These are phyloP conservation scores for Sinosuthora webbiana DNA, from an alignment of 2,113 vertebrate species.

Conservation along the genomic window DNA sequence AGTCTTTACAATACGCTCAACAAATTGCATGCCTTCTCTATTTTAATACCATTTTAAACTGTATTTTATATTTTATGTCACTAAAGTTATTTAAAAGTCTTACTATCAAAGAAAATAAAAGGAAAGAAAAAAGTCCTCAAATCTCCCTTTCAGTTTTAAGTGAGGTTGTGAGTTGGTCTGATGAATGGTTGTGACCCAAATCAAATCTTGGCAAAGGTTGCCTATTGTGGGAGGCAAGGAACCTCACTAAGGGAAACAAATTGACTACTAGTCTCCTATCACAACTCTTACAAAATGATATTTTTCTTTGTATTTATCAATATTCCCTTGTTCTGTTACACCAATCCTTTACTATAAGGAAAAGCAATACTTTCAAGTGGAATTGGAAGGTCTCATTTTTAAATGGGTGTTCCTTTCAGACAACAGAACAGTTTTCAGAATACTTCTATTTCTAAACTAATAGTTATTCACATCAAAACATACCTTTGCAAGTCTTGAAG, in stretches of 20 bases:
- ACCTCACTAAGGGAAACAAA: not conserved
- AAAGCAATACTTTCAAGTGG: not conserved
- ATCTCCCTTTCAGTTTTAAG: not conserved
- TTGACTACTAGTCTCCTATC: not conserved
- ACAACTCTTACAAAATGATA: not conserved
- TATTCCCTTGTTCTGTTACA: not conserved
- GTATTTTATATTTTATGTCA: not conserved
- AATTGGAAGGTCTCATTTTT: not conserved
- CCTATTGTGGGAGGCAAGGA: not conserved
- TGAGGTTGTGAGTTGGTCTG: not conserved
- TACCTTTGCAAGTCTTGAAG: not conserved
- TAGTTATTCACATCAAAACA: not conserved
- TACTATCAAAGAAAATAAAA: not conserved
- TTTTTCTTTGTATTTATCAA: not conserved
- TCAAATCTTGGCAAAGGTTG: not conserved
- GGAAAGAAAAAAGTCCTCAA: not conserved
- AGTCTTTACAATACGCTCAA: not conserved
- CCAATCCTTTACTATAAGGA: not conserved
- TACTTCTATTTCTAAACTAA: not conserved
- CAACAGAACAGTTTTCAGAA: not conserved
- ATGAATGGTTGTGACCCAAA: not conserved
- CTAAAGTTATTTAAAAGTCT: not conserved
- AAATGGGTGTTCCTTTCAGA: not conserved
- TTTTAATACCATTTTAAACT: not conserved
- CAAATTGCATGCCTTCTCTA: not conserved